phyloP scores from a whole-genome alignment of 2,797 vertebrate genomes.

The Malacoctenus gilli region DNA sequence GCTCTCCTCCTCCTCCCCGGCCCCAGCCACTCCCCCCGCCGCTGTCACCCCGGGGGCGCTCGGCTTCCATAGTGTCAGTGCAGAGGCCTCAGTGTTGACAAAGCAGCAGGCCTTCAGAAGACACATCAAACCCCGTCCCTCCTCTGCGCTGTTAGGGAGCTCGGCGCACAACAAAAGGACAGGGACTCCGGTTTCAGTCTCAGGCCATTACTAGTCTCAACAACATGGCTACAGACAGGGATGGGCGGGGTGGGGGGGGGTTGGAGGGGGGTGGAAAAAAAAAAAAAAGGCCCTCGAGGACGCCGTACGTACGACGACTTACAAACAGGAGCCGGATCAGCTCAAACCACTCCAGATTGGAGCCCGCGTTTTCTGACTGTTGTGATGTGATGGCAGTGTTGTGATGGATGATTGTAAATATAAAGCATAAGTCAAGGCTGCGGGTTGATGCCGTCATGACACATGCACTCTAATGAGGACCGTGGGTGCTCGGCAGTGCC shows the following conservation, averaged over 20 bases:
- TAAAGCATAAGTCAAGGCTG: conserved; percentile 76
- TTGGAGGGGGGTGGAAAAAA: too few species aligned
- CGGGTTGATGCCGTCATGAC: conserved; percentile 71
- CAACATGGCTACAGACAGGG: conserved; percentile 59
- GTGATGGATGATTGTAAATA: conserved; percentile 76
- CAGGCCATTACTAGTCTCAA: conserved; percentile 65
- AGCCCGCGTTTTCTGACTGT: conserved; percentile 61
- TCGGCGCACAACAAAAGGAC: conserved; percentile 70
- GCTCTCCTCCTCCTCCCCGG: too few species aligned
- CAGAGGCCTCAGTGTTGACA: conserved; percentile 78
- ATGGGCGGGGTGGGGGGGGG: too few species aligned
- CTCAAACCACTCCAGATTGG: conserved; percentile 59
- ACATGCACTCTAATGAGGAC: conserved; percentile 80
- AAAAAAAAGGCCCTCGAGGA: conserved; percentile 53
- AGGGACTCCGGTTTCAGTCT: conserved; percentile 68
- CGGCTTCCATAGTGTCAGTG: conserved; percentile 72
- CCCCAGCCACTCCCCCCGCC: conserved; percentile 43
- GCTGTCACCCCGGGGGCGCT: conserved; percentile 60
- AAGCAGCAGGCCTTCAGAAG: conserved; percentile 81
- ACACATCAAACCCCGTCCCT: conserved; percentile 77
- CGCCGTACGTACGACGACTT: conserved; percentile 35
- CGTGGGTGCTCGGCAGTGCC: conserved; percentile 67
- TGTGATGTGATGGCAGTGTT: conserved; percentile 59
- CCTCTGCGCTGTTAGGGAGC: conserved; percentile 64
- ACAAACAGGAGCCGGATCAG: conserved; percentile 43